These are phyloP conservation scores for Paralvinella palmiformis DNA, from an alignment of 1,140 invertebrate species.

Conservation along the genomic window DNA sequence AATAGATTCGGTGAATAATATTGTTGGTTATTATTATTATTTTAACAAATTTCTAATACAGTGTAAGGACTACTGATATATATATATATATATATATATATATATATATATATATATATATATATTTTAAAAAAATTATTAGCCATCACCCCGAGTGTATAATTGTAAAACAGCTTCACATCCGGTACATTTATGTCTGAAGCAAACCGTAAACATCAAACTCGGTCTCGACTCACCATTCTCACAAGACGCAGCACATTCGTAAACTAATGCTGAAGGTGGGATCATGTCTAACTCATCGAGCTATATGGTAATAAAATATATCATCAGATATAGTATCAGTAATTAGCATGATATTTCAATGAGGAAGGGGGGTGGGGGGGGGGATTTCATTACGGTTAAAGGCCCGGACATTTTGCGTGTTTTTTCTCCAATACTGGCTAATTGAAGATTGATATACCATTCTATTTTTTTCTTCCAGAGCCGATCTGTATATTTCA, in stretches of 20 bases:
- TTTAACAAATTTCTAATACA: slow-evolving; percentile 10
- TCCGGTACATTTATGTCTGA: too few relatives aligned
- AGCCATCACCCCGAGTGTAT: too few relatives aligned
- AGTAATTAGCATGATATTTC: not conserved
- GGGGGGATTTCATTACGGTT: not conserved
- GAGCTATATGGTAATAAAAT: not conserved
- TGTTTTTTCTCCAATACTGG: not conserved
- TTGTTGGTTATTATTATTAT: slow-evolving; percentile 23
- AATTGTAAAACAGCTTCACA: too few relatives aligned
- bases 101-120: too few relatives aligned
- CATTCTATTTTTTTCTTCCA: not conserved
- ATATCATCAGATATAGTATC: not conserved
- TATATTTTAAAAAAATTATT: too few relatives aligned
- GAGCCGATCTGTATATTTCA: not conserved
- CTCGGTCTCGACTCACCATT: not conserved
- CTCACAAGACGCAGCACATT: not conserved
- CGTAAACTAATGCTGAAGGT: not conserved
- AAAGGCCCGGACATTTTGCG: not conserved
- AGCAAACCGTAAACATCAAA: too few relatives aligned
- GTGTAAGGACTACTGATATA: too few relatives aligned
- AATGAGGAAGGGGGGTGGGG: not conserved
- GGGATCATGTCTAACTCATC: not conserved
- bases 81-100: too few relatives aligned
- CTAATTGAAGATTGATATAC: not conserved
- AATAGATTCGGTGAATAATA: too few relatives aligned